phyloP scores from a whole-genome alignment of 2,113 vertebrate species.

The Ovis canadensis region DNA sequence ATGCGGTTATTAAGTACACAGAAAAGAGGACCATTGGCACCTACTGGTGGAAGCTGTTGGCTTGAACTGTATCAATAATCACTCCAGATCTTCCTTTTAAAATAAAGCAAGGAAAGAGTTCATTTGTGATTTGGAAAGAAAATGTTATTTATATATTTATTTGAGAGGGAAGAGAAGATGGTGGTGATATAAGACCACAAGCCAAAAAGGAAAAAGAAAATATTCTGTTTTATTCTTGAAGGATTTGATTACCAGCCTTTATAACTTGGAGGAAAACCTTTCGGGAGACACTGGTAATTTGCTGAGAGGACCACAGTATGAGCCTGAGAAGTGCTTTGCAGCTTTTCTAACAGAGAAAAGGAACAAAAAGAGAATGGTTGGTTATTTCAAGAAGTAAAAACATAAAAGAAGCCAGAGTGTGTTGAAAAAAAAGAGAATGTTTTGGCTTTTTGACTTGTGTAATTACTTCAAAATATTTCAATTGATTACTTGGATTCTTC shows the following conservation, averaged over 20 bases:
- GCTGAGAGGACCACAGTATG: neutral
- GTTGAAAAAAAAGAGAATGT: neutral
- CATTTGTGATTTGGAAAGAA: neutral
- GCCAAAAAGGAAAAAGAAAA: neutral
- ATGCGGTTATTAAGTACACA: neutral
- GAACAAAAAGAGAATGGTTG: neutral
- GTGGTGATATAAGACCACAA: conserved; percentile 30
- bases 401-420: neutral
- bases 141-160: conserved; percentile 32
- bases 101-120: neutral
- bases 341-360: neutral
- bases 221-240: neutral
- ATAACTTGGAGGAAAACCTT: conserved; percentile 46
- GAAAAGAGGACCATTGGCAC: neutral
- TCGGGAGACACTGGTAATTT: conserved; percentile 49
- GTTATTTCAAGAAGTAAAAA: neutral
- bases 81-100: neutral
- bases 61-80: neutral
- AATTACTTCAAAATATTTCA: conserved; percentile 16
- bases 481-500: neutral
- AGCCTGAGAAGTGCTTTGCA: neutral
- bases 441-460: neutral
- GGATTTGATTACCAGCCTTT: neutral
- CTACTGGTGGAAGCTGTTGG: neutral
- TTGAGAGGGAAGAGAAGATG: neutral